Evolutionary conservation across 2,888 invertebrate genomes (phyloP).

Genomic region (Microchrysa polita): DNA sequence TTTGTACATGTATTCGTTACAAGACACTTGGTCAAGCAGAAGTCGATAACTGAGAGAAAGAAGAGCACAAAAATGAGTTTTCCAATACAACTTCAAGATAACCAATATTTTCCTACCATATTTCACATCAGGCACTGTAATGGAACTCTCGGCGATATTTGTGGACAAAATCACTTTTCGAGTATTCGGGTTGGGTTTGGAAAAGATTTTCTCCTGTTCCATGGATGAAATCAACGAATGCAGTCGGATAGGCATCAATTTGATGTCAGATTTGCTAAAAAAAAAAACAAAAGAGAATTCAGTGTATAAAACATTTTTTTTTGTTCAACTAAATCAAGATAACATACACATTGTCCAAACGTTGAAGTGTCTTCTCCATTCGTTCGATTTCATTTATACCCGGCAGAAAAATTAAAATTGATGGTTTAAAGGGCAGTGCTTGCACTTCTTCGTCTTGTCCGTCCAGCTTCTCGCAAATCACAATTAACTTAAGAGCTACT

Average conservation of each 20-base stretch:
- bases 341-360: constrained; percentile 45
- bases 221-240: constrained; percentile 83
- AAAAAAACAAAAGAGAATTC: constrained; percentile 12
- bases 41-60: constrained; percentile 79
- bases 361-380: constrained; percentile 66
- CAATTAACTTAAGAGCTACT: constrained; percentile 70
- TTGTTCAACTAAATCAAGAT: neutral
- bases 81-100: constrained; percentile 11
- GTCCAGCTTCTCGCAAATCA: constrained; percentile 67
- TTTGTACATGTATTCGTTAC: constrained; percentile 80
- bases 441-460: constrained; percentile 56
- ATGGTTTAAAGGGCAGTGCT: constrained; percentile 64
- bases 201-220: constrained; percentile 74
- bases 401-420: constrained; percentile 89
- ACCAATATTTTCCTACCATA: constrained; percentile 64
- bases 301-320: neutral
- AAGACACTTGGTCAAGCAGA: constrained; percentile 87
- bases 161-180: constrained; percentile 90
- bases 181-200: constrained; percentile 55
- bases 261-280: constrained; percentile 49
- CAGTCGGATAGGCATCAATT: constrained; percentile 62
- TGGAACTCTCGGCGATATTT: constrained; percentile 92
- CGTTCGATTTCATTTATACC: constrained; percentile 87
- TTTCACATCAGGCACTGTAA: constrained; percentile 88
- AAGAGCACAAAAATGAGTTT: neutral